Evolutionary conservation across 2,113 vertebrate genomes (phyloP).

Genomic region (Crocuta crocuta): DNA sequence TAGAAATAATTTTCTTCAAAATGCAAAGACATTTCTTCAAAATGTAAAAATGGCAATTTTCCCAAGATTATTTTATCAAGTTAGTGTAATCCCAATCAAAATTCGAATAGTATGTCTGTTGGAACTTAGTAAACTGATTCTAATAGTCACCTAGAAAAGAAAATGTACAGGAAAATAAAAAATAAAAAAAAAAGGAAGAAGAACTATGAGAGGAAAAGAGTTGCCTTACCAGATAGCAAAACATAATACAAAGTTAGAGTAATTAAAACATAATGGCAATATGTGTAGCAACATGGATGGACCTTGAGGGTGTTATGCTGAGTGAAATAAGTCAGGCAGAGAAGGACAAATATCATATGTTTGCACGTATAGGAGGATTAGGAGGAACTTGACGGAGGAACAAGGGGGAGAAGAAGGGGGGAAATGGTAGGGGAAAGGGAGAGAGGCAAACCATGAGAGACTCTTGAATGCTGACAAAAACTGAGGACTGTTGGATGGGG

Average conservation of each 20-base stretch:
- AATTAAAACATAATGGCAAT: neutral
- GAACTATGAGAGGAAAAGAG: neutral
- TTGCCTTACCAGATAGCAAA: neutral
- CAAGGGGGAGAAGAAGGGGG: too few species aligned
- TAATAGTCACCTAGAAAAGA: constrained; percentile 22
- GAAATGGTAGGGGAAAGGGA: too few species aligned
- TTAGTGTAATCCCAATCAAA: constrained; percentile 24
- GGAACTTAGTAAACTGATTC: constrained; percentile 36
- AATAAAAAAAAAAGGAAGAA: neutral
- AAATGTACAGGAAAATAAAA: neutral
- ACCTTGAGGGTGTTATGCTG: too few species aligned
- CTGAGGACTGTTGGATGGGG: too few species aligned
- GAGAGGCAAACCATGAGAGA: too few species aligned
- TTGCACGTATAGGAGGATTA: too few species aligned
- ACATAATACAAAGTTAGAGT: neutral
- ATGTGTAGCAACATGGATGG: too few species aligned
- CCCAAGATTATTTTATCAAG: constrained; percentile 40
- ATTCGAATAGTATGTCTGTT: constrained; percentile 30
- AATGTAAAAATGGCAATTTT: constrained; percentile 24
- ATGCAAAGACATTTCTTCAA: neutral
- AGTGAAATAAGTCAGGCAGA: too few species aligned
- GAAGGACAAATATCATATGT: too few species aligned
- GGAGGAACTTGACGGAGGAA: too few species aligned
- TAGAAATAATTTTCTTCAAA: constrained; percentile 34
- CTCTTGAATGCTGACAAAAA: too few species aligned